A percentile compares a stretch with the other conserved stretches of the same genome.
Evolutionary conservation across 2,113 vertebrate species (phyloP).

Genomic region (Saccopteryx bilineata): DNA sequence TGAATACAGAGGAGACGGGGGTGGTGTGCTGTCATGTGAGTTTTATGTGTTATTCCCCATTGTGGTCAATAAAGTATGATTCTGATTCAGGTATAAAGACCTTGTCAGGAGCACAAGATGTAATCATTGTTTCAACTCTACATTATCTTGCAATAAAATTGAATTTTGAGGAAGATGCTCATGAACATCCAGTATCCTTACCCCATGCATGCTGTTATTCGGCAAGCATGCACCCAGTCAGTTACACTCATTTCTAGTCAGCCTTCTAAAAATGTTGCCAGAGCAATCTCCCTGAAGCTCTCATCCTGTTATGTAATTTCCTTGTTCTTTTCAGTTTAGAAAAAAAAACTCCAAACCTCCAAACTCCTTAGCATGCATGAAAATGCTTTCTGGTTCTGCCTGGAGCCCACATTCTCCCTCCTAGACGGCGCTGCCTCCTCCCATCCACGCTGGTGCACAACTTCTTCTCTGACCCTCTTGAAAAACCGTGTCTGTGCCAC

Average conservation of each 20-base stretch:
- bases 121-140: neutral
- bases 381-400: neutral
- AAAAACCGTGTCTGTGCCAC: neutral
- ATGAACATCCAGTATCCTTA: neutral
- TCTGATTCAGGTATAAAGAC: neutral
- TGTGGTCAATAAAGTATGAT: neutral
- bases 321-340: neutral
- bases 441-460: fast-evolving
- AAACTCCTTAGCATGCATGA: neutral
- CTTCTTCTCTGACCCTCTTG: neutral
- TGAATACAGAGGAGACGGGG: neutral
- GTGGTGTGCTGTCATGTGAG: neutral
- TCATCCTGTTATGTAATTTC: neutral
- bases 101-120: neutral
- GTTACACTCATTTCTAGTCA: neutral
- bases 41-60: neutral
- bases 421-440: too few species aligned
- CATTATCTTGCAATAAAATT: neutral
- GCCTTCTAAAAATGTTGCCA: neutral
- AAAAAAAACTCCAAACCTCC: neutral
- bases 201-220: neutral
- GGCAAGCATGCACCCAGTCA: neutral
- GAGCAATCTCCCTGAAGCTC: neutral
- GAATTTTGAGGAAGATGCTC: constrained; percentile 34
- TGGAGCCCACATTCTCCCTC: neutral